A percentile compares a stretch with the other conserved stretches of the same genome.
Evolutionary conservation across 2,888 invertebrate species (phyloP).

Genomic region (Ochropacha duplaris): DNA sequence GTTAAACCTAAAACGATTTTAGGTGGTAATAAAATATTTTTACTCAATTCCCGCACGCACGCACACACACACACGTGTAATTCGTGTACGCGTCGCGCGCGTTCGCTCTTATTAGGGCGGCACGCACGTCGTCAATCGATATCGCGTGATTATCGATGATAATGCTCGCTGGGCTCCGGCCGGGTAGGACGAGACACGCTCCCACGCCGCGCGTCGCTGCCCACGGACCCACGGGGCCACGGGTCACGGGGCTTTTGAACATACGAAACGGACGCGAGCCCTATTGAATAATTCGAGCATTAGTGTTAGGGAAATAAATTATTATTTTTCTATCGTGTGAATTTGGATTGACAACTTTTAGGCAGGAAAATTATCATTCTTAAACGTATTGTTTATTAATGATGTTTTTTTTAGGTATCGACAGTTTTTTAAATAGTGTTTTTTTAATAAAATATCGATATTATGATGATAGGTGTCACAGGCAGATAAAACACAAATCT

Average conservation of each 20-base stretch:
- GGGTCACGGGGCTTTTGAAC: conserved; percentile 25
- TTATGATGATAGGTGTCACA: no score
- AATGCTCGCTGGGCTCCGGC: conserved; percentile 41
- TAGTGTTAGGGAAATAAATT: conserved; percentile 29
- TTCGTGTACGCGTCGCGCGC: conserved; percentile 22
- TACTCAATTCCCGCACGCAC: not conserved
- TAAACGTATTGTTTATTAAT: not conserved
- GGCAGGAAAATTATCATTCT: no score
- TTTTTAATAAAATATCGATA: no score
- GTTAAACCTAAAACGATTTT: not conserved
- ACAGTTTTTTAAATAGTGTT: no score
- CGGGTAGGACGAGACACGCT: conserved; percentile 20
- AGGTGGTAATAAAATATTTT: not conserved
- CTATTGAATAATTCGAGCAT: conserved; percentile 43
- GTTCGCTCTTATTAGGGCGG: conserved; percentile 54
- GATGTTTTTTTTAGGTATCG: no score
- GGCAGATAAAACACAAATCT: conserved; percentile 5
- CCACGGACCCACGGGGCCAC: conserved; percentile 31
- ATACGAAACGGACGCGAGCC: conserved; percentile 10
- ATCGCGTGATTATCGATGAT: conserved; percentile 77
- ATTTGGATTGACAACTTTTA: conserved; percentile 16
- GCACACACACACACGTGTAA: conserved; percentile 14
- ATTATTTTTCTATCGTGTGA: conserved; percentile 23
- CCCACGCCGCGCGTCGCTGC: conserved; percentile 30
- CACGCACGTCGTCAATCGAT: conserved; percentile 69